A percentile compares a stretch with the other conserved stretches of the same genome.
Evolutionary conservation across 2,888 invertebrate species (phyloP).

Genomic region (Mimumesa dahlbomi): DNA sequence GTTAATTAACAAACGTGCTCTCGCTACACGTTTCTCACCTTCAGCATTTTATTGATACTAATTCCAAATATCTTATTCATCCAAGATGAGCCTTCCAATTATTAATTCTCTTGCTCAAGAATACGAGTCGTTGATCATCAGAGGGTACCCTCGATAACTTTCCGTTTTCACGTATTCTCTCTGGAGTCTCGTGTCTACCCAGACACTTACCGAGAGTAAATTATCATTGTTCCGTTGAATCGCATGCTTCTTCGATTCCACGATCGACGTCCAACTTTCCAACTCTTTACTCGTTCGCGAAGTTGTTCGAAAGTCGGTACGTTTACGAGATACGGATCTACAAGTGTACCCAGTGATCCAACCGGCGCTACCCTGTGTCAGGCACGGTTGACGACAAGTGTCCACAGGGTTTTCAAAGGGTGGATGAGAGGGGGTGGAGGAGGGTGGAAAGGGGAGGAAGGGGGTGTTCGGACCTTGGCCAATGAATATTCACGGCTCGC

Average conservation of each 20-base stretch:
- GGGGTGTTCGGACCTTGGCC: constrained; percentile 28
- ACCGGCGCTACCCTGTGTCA: constrained; percentile 5
- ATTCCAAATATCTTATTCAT: no score
- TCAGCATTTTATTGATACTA: no score
- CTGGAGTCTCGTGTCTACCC: no score
- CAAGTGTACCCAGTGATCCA: background rate
- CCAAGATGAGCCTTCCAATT: no score
- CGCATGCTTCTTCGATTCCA: no score
- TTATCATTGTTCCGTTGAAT: no score
- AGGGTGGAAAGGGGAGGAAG: constrained; percentile 20
- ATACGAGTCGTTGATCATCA: no score
- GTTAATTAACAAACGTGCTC: constrained; percentile 35
- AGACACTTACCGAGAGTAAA: no score
- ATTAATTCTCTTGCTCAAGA: no score
- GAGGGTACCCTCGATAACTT: no score
- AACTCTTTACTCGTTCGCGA: background rate
- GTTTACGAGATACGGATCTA: constrained; percentile 14
- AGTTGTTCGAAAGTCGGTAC: constrained; percentile 4
- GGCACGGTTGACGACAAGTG: constrained; percentile 49
- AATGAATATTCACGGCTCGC: constrained; percentile 68
- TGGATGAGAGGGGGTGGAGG: constrained; percentile 21
- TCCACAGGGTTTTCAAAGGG: constrained; percentile 25
- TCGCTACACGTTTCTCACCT: constrained; percentile 11
- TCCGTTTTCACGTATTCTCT: no score
- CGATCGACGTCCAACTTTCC: no score